Conservation (phyloP, 2,888 invertebrate species). For the Agonopterix heracliana region DNA sequence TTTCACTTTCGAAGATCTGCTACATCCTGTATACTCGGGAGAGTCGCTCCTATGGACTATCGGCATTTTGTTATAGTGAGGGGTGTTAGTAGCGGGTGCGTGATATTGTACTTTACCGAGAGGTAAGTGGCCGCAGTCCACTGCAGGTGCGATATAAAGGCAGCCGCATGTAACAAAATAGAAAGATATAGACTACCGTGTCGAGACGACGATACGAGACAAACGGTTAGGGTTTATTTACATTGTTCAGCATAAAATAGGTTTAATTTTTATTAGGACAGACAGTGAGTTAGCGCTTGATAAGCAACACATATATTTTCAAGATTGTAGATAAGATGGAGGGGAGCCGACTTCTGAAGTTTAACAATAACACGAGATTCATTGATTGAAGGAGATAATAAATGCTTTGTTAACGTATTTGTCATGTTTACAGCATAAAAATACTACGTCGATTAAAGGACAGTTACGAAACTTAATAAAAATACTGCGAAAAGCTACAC, state of each 20-base stretch:
- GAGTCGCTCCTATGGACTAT: constrained; percentile 52
- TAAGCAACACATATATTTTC: too few relatives aligned
- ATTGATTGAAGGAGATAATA: background rate
- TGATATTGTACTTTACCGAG: constrained; percentile 83
- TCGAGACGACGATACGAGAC: constrained; percentile 18
- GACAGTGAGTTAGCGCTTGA: too few relatives aligned
- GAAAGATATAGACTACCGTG: constrained; percentile 58
- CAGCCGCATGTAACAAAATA: constrained; percentile 78
- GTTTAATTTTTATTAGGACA: background rate
- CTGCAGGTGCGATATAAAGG: constrained; percentile 77
- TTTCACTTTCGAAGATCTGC: constrained; percentile 54
- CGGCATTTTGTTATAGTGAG: constrained; percentile 59
- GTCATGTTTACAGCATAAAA: background rate
- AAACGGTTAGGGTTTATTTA: constrained; percentile 9
- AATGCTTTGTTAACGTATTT: background rate
- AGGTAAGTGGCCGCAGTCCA: constrained; percentile 79
- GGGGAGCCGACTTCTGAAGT: too few relatives aligned
- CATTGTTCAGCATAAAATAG: constrained; percentile 3
- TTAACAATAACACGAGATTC: too few relatives aligned
- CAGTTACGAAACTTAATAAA: background rate
- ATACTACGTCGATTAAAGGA: background rate
- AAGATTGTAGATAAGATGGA: too few relatives aligned
- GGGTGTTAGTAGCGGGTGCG: constrained; percentile 75
- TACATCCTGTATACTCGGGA: constrained; percentile 48
- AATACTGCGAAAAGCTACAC: background rate